Evolutionary conservation across 2,888 invertebrate genomes (phyloP).

Genomic region (Lobophora halterata): DNA sequence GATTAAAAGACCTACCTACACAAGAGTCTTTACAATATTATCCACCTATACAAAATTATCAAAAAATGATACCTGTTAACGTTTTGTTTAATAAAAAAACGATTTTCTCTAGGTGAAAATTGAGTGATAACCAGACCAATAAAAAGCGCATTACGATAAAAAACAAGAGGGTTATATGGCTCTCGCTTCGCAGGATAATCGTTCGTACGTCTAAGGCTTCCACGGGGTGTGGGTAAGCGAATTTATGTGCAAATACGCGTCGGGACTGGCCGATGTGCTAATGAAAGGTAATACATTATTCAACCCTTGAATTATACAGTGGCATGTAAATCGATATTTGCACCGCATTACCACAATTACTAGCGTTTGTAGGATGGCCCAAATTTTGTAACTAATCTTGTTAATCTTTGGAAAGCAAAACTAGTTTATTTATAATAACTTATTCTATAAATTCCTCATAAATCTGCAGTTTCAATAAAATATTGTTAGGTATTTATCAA

Average conservation of each 20-base stretch:
- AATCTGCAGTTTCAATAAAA: no score
- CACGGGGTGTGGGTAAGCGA: constrained; percentile 71
- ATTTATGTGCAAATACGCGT: constrained; percentile 79
- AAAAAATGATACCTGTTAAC: no score
- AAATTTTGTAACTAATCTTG: constrained; percentile 43
- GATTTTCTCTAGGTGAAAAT: constrained; percentile 13
- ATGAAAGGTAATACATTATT: constrained; percentile 81
- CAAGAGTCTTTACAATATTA: no score
- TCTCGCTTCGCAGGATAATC: constrained; percentile 63
- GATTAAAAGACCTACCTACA: no score
- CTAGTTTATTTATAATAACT: no score
- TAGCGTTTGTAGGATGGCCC: constrained; percentile 51
- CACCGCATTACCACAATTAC: constrained; percentile 74
- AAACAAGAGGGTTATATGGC: constrained; percentile 49
- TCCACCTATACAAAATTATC: no score
- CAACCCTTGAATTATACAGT: constrained; percentile 79
- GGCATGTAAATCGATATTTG: constrained; percentile 80
- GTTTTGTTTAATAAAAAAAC: constrained; percentile 1
- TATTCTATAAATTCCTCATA: no score
- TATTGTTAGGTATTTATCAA: no score
- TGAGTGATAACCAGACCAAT: constrained; percentile 27
- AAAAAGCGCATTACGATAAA: constrained; percentile 38
- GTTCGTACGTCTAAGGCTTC: constrained; percentile 66
- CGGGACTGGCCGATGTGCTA: constrained; percentile 77
- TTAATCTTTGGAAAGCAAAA: no score